Base-by-base conservation (phyloP, 2,888 invertebrate genomes). In the Eilema griseolum region DNA sequence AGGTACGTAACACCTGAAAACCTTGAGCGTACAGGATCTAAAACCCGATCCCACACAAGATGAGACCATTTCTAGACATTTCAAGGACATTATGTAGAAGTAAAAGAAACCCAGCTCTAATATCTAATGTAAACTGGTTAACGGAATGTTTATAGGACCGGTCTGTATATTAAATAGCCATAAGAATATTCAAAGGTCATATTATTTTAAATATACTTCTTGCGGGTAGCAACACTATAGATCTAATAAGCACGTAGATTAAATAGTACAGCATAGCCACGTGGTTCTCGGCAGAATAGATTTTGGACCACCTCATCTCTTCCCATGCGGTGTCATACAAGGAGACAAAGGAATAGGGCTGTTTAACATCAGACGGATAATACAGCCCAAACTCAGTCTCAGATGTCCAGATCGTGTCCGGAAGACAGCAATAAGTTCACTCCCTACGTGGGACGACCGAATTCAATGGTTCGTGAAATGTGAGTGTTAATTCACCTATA, bases 161-260 rank as follows among this genome's bases (percentile, higher is more conserved):
- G 66, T 24, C 59, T 3, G 16, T 24, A 16, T 57, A 60, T 62
- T 66, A 60, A 66, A 60, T 60, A 60, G 24, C 10, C 57, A 66
- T 66, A 56, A 57, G 23, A 41, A 31, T 66, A 56, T 66, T 66
- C 2, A 37, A 66, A 66, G 66, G 57, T 66, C 33, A 57, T 20
- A 24, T 20, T 24, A 20, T 57, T 66, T 56, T 31, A 5, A 16
- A 10, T 31, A n/a, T n/a, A 11, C 10, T 7, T 33, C 7, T 26
- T 8, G 60, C 31, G 61, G 31, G 1, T 31, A 31, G 61, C n/a
- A 20, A 61, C 28, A 61, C 28, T 20, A 31, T 14, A 61, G 16
- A 52, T n/a, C 16, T 52, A 52, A n/a, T 33, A 7, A 52, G 8
- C 16, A 20, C 2, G 1, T 16, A 2, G 2, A n/a, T 52, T 52